Evolutionary conservation across 2,113 vertebrate species (phyloP).

Genomic region (Sminthopsis crassicaudata): DNA sequence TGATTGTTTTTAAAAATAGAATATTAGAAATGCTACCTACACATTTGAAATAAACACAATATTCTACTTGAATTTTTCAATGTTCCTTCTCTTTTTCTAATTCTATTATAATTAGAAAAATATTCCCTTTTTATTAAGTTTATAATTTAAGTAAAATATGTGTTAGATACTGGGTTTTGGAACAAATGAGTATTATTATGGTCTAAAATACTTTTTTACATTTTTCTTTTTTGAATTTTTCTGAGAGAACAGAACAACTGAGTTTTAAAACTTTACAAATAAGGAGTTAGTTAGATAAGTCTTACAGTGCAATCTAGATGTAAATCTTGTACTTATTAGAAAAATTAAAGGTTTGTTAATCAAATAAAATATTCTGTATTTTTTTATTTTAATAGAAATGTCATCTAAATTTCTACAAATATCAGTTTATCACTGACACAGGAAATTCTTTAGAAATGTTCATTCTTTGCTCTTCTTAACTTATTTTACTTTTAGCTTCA

Average conservation of each 20-base stretch:
- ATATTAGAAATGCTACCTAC: neutral
- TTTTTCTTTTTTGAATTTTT: too few relatives aligned
- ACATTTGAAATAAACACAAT: neutral
- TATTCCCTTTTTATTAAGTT: too few relatives aligned
- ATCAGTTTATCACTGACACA: slow-evolving; percentile 77
- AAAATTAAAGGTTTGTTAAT: neutral
- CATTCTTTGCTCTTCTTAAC: slow-evolving; percentile 43
- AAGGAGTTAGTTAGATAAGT: neutral
- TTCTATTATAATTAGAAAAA: too few relatives aligned
- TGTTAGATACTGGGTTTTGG: neutral
- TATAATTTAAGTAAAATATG: too few relatives aligned
- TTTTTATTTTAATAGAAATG: slow-evolving; percentile 60
- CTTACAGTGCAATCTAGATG: neutral
- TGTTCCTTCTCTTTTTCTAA: too few relatives aligned
- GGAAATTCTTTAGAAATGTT: slow-evolving; percentile 66
- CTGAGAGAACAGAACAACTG: too few relatives aligned
- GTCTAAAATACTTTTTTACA: too few relatives aligned
- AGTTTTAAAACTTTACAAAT: neutral
- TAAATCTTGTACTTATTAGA: neutral
- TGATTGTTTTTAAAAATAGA: too few relatives aligned
- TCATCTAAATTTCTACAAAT: slow-evolving; percentile 58
- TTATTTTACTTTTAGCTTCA: slow-evolving; percentile 46
- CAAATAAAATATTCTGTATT: slow-evolving; percentile 59
- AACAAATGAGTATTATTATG: too few relatives aligned
- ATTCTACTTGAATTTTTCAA: too few relatives aligned